These are phyloP conservation scores for Chromis chromis DNA, from an alignment of 2,797 vertebrate species.

Conservation along the genomic window DNA sequence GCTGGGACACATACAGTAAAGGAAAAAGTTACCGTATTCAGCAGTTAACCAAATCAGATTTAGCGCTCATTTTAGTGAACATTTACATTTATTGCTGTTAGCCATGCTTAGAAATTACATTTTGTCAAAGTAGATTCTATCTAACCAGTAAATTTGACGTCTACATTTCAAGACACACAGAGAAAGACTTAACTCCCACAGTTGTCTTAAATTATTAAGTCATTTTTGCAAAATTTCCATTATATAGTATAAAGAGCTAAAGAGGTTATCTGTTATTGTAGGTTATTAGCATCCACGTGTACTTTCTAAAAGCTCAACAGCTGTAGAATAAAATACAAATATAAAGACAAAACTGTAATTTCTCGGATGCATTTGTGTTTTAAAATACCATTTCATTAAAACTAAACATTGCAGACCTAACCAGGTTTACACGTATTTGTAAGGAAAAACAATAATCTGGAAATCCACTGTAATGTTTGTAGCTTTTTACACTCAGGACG, in stretches of 20 bases:
- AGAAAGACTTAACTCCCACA: too few relatives aligned
- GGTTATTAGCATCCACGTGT: too few relatives aligned
- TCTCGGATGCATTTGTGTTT: neutral
- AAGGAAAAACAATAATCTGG: too few relatives aligned
- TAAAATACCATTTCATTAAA: neutral
- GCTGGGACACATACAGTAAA: neutral
- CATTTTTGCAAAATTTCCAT: too few relatives aligned
- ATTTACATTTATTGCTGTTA: too few relatives aligned
- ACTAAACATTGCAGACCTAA: neutral
- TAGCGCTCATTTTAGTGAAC: too few relatives aligned
- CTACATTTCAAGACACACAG: too few relatives aligned
- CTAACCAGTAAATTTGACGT: neutral
- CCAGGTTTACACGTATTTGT: too few relatives aligned
- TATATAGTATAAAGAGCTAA: too few relatives aligned
- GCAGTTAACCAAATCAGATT: neutral
- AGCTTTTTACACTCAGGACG: neutral
- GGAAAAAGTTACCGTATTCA: neutral
- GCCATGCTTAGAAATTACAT: too few relatives aligned
- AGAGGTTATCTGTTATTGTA: too few relatives aligned
- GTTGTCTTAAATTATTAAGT: too few relatives aligned
- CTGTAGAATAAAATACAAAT: neutral
- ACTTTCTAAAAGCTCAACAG: neutral
- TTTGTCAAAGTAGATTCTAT: neutral
- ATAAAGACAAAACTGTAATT: neutral
- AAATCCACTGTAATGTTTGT: neutral